phyloP scores from a whole-genome alignment of 2,113 vertebrate species.

The Nyctibius bracteatus region DNA sequence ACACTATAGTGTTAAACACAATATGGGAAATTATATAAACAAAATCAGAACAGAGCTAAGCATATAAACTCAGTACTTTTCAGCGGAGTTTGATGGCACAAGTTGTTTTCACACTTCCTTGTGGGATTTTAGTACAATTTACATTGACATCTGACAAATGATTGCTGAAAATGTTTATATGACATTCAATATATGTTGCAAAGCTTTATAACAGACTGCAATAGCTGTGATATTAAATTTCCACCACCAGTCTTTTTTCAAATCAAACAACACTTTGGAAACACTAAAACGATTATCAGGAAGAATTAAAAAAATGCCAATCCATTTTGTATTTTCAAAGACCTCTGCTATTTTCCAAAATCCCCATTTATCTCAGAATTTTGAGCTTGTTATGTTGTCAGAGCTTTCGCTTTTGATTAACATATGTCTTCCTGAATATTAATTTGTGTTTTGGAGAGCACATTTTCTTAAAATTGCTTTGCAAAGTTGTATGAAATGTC shows the following conservation, averaged over 20 bases:
- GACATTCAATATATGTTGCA: background rate
- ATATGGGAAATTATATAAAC: background rate
- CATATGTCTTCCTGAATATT: conserved; percentile 1
- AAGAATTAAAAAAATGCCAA: background rate
- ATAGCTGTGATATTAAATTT: conserved; percentile 14
- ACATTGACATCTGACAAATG: background rate
- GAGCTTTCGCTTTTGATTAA: conserved; percentile 39
- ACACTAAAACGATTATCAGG: background rate
- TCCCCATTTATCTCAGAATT: conserved; percentile 27
- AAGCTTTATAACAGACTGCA: background rate
- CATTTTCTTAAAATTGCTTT: background rate
- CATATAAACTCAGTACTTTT: background rate
- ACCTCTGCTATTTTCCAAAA: background rate
- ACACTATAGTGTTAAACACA: background rate
- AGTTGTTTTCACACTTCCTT: background rate
- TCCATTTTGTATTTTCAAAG: conserved; percentile 9
- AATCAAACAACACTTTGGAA: background rate
- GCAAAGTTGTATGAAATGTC: background rate
- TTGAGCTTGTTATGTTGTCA: conserved; percentile 21
- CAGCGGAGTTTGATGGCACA: background rate
- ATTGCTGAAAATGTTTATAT: background rate
- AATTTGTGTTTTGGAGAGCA: background rate
- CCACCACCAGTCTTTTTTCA: background rate
- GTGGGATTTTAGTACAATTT: conserved; percentile 2
- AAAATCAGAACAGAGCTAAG: background rate